phyloP scores from a whole-genome alignment of 2,888 invertebrate genomes.

The Hydroisotoma schaefferi region DNA sequence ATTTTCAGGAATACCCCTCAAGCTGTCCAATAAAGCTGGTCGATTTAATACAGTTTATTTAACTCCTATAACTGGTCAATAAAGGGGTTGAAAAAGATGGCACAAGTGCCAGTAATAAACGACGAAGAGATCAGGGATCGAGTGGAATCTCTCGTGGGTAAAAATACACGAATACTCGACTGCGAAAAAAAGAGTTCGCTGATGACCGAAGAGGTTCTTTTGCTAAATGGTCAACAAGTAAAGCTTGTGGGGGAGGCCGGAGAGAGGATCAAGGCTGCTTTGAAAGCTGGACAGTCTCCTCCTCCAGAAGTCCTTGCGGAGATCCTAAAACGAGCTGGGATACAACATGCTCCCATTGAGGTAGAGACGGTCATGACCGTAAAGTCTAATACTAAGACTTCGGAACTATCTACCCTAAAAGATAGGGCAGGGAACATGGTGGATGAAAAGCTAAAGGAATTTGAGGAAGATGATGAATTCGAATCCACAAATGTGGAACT shows the following conservation, averaged over 20 bases:
- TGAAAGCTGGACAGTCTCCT: constrained; percentile 59
- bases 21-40: no score
- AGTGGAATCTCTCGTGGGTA: constrained; percentile 68
- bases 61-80: background rate
- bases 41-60: no score
- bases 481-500: constrained; percentile 54
- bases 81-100: background rate
- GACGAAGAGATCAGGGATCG: constrained; percentile 68
- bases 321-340: constrained; percentile 63
- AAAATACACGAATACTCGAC: constrained; percentile 66
- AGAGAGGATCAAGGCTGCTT: constrained; percentile 64
- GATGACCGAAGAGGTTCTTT: constrained; percentile 65
- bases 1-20: no score
- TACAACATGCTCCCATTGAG: constrained; percentile 60
- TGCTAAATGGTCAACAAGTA: constrained; percentile 67
- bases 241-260: constrained; percentile 66
- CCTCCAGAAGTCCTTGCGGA: constrained; percentile 67
- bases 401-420: constrained; percentile 66
- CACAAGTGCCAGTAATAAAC: constrained; percentile 55
- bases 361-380: constrained; percentile 68
- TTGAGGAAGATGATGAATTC: constrained; percentile 67
- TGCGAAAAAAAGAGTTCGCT: constrained; percentile 68
- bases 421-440: constrained; percentile 64
- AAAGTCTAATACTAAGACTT: constrained; percentile 66
- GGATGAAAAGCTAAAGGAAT: constrained; percentile 66